Evolutionary conservation across 2,113 vertebrate genomes (phyloP).

Genomic region (Siniperca knerii): DNA sequence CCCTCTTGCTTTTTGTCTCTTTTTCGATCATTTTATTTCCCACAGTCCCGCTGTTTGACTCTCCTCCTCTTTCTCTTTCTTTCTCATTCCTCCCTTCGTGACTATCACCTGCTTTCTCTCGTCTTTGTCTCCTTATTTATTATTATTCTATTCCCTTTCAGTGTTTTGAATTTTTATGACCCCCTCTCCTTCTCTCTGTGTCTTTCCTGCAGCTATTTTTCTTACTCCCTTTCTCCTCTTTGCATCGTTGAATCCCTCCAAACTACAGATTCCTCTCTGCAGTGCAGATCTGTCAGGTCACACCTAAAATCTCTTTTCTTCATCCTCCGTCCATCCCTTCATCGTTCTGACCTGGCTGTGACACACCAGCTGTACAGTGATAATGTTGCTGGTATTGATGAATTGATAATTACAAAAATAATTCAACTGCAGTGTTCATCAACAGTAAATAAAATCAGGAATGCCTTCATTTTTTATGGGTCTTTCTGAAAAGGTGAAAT

Average conservation of each 20-base stretch:
- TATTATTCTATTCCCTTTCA: neutral
- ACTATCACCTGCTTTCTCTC: neutral
- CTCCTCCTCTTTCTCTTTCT: slow-evolving; percentile 9
- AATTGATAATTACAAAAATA: neutral
- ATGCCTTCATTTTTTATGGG: neutral
- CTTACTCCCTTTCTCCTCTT: slow-evolving; percentile 12
- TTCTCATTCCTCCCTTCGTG: neutral
- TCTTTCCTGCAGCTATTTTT: slow-evolving; percentile 20
- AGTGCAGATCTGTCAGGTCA: slow-evolving; percentile 40
- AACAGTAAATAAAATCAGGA: no score
- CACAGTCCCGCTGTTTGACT: neutral
- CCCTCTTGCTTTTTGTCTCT: neutral
- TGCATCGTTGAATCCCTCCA: neutral
- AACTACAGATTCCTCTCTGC: slow-evolving; percentile 26
- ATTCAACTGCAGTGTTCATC: neutral
- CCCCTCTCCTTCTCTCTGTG: neutral
- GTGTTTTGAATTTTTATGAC: neutral
- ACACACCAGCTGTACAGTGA: neutral
- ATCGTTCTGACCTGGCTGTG: neutral
- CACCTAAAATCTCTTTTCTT: neutral
- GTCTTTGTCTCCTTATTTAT: neutral
- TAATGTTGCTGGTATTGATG: neutral
- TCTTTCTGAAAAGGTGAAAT: neutral
- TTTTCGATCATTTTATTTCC: neutral
- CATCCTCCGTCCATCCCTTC: neutral